These are phyloP conservation scores for Omphaloscelis lunosa DNA, from an alignment of 2,888 invertebrate genomes.

Conservation along the genomic window DNA sequence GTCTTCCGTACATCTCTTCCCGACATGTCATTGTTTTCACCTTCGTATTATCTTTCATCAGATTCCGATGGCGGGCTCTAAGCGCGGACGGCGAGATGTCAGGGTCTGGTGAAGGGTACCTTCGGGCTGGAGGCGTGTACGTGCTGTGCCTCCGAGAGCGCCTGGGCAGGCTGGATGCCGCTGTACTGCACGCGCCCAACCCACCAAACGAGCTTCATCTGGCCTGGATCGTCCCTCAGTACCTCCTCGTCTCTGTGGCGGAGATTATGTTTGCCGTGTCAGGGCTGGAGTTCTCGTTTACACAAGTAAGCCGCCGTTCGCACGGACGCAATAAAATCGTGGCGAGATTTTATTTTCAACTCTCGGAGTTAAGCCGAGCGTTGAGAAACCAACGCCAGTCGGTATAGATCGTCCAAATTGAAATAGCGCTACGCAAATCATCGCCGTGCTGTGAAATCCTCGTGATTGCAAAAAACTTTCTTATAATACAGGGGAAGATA, in stretches of 20 bases:
- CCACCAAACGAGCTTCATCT: conserved; percentile 93
- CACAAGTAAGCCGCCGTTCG: too few relatives aligned
- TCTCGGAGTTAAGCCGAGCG: too few relatives aligned
- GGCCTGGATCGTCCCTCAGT: conserved; percentile 95
- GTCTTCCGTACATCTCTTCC: neutral
- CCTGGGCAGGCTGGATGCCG: conserved; percentile 88
- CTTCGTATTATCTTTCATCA: conserved; percentile 45
- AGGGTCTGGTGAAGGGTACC: conserved; percentile 80
- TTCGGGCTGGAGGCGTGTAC: conserved; percentile 89
- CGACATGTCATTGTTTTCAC: neutral
- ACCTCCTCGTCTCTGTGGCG: conserved; percentile 94
- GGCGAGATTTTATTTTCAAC: too few relatives aligned
- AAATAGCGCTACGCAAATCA: neutral
- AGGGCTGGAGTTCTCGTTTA: conserved; percentile 95
- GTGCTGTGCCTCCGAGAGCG: conserved; percentile 89
- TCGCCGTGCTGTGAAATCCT: neutral
- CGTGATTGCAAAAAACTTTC: neutral
- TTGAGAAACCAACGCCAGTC: too few relatives aligned
- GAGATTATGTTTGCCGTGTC: conserved; percentile 96
- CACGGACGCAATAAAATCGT: too few relatives aligned
- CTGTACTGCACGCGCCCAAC: conserved; percentile 91
- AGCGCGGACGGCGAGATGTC: conserved; percentile 79
- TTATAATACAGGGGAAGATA: neutral
- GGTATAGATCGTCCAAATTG: neutral
- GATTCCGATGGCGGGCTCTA: conserved; percentile 83